Evolutionary conservation across 2,113 vertebrate species (phyloP).

Genomic region (Salvelinus namaycush): DNA sequence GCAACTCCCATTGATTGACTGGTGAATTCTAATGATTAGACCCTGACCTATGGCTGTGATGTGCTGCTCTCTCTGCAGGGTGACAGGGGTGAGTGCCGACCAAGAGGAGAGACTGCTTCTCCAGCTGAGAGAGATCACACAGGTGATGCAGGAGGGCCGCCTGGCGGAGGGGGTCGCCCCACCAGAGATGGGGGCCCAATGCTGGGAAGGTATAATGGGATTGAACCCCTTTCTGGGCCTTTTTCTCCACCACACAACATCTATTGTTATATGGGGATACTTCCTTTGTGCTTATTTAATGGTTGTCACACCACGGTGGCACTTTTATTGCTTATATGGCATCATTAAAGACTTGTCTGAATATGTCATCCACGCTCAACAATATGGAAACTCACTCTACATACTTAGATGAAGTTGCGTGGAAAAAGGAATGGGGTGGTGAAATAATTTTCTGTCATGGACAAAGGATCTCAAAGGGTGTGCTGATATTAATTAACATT

Average conservation of each 20-base stretch:
- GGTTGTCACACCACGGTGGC: too few species aligned
- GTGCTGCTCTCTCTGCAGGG: slow-evolving; percentile 51
- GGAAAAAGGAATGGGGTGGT: too few species aligned
- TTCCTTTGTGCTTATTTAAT: too few species aligned
- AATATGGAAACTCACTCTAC: too few species aligned
- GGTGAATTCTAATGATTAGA: background rate
- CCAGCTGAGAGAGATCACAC: slow-evolving; percentile 91
- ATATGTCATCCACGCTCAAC: too few species aligned
- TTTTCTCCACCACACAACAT: too few species aligned
- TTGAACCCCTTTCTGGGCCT: background rate
- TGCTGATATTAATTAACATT: too few species aligned
- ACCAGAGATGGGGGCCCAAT: slow-evolving; percentile 78
- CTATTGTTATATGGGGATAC: background rate
- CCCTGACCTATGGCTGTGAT: background rate
- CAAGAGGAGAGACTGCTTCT: slow-evolving; percentile 89
- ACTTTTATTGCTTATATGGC: too few species aligned
- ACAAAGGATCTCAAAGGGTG: too few species aligned
- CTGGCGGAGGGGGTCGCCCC: slow-evolving; percentile 79
- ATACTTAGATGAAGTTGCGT: too few species aligned
- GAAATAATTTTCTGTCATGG: too few species aligned
- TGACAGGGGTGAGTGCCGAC: slow-evolving; percentile 78
- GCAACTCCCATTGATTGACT: background rate
- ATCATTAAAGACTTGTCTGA: too few species aligned
- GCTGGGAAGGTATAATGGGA: slow-evolving; percentile 81
- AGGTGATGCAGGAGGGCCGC: slow-evolving; percentile 92